Conservation (phyloP, 2,113 vertebrate species). For the Siniperca chuatsi region DNA sequence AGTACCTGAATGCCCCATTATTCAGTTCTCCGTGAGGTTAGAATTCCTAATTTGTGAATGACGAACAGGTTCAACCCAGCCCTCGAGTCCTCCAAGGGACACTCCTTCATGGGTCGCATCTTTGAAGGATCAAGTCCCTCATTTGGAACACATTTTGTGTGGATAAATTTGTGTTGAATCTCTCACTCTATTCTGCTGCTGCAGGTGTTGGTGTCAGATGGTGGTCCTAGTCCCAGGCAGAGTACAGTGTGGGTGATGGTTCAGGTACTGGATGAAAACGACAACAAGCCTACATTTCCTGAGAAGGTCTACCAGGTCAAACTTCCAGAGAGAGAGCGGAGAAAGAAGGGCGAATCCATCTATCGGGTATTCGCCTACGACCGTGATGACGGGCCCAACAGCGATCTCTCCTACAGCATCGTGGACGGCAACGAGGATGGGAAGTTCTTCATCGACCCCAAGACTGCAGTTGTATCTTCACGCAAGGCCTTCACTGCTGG, state of each 20-base stretch:
- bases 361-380: conserved; percentile 96
- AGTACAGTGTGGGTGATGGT: conserved; percentile 94
- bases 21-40: not conserved
- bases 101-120: not conserved
- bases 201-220: conserved; percentile 94
- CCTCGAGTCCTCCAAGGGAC: not conserved
- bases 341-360: conserved; percentile 92
- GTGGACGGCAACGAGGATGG: conserved; percentile 95
- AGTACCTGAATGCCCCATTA: not conserved
- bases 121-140: not conserved
- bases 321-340: conserved; percentile 93
- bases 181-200: conserved; percentile 1
- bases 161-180: not conserved
- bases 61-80: not conserved
- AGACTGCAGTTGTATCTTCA: conserved; percentile 95
- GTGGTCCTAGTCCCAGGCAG: conserved; percentile 88
- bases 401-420: conserved; percentile 95
- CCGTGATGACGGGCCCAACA: conserved; percentile 92
- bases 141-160: not conserved
- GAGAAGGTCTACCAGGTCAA: conserved; percentile 97
- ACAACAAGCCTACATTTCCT: conserved; percentile 95
- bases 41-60: not conserved
- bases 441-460: conserved; percentile 97
- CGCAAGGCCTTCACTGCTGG: conserved; percentile 94
- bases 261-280: conserved; percentile 95